A percentile compares a stretch with the other conserved stretches of the same genome.
phyloP scores from a whole-genome alignment of 2,888 invertebrate species.

The Trissolcus japonicus region DNA sequence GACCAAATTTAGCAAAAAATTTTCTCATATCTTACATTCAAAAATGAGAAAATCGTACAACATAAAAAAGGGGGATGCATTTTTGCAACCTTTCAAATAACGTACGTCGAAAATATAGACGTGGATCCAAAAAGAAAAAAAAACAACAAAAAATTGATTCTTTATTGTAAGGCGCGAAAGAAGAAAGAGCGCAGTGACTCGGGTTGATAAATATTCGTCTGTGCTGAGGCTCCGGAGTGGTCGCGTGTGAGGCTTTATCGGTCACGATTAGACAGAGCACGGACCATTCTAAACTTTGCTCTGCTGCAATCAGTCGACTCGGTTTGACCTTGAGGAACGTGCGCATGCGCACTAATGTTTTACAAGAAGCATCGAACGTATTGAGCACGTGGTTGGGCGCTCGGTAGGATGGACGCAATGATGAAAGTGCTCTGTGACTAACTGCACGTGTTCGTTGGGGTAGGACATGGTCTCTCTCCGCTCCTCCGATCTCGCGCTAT shows the following conservation, averaged over 20 bases:
- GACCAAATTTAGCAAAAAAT: neutral
- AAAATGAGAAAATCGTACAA: neutral
- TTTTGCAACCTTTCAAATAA: neutral
- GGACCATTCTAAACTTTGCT: constrained; percentile 51
- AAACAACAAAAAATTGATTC: neutral
- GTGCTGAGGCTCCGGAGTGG: neutral
- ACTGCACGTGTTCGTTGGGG: constrained; percentile 69
- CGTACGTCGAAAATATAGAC: too few species aligned
- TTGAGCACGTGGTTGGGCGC: constrained; percentile 67
- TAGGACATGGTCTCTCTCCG: constrained; percentile 66
- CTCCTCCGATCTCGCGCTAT: constrained; percentile 46
- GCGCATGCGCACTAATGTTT: constrained; percentile 70
- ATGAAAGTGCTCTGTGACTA: constrained; percentile 66
- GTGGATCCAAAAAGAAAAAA: neutral
- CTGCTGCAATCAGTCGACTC: constrained; percentile 54
- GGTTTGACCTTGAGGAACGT: constrained; percentile 60
- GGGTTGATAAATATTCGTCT: constrained; percentile 7
- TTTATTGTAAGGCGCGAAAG: neutral
- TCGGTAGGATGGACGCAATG: constrained; percentile 64
- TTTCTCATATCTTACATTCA: neutral
- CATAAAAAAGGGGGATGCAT: neutral
- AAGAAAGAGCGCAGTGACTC: neutral
- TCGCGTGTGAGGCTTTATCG: constrained; percentile 33
- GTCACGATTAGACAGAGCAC: constrained; percentile 45
- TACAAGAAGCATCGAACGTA: constrained; percentile 64